These are phyloP conservation scores for Montipora sp. DNA, from an alignment of 64 coral and sea anemone genomes.

Conservation along the genomic window DNA sequence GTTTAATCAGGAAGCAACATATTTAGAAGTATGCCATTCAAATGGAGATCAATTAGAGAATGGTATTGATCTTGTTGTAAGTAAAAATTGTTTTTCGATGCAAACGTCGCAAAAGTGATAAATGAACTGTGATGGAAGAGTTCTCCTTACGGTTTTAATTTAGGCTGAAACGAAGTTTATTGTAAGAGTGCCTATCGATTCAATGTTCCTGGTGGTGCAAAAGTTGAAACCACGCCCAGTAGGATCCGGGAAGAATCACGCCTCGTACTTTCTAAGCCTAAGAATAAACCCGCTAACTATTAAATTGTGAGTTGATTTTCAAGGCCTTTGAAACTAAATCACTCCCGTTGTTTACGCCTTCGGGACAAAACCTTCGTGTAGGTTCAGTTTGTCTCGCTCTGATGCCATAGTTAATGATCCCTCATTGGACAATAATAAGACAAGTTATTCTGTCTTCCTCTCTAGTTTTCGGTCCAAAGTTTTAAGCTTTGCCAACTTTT, in stretches of 20 bases:
- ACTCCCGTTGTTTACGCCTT: not conserved
- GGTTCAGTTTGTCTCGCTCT: not conserved
- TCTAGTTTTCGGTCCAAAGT: not conserved
- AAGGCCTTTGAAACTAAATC: not conserved
- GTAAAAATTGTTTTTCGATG: not conserved
- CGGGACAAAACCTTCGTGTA: not conserved
- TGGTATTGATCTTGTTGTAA: slow-evolving; percentile 1
- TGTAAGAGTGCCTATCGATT: too few relatives aligned
- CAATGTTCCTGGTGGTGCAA: too few relatives aligned
- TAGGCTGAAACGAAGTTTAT: too few relatives aligned
- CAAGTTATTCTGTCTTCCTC: not conserved
- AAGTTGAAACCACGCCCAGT: too few relatives aligned
- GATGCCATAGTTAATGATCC: not conserved
- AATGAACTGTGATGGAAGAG: too few relatives aligned
- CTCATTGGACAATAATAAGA: not conserved
- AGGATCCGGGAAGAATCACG: too few relatives aligned
- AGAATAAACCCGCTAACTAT: not conserved
- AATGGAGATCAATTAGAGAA: not conserved
- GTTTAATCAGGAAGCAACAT: not conserved
- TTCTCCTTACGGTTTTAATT: too few relatives aligned
- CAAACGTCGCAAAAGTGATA: not conserved
- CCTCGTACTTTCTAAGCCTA: too few relatives aligned
- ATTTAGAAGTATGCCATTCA: not conserved
- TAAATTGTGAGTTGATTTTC: not conserved
- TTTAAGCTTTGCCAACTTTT: not conserved